Conservation (phyloP, 2,113 vertebrate species). For the Ceuthmochares aereus region DNA sequence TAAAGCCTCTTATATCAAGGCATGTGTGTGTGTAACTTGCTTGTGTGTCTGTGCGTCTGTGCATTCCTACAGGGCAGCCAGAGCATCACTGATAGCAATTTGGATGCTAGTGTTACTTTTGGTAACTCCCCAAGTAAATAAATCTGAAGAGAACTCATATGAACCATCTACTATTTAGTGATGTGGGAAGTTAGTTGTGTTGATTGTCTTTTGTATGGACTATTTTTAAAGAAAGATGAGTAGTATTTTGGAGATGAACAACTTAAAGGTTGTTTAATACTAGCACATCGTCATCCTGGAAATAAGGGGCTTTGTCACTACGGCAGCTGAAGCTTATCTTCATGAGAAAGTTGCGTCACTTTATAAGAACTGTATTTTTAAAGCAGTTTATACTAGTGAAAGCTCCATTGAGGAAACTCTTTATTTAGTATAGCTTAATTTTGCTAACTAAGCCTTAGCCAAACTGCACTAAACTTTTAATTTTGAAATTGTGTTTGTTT, state of each 20-base stretch:
- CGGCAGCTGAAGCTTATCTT: neutral
- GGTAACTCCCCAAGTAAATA: neutral
- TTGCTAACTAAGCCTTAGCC: neutral
- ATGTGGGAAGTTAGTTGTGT: neutral
- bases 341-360: neutral
- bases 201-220: neutral
- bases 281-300: neutral
- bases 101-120: neutral
- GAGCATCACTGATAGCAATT: neutral
- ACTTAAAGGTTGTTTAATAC: neutral
- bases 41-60: neutral
- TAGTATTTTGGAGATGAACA: neutral
- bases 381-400: neutral
- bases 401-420: neutral
- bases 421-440: neutral
- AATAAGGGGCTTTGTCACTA: neutral
- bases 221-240: neutral
- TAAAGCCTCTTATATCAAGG: neutral
- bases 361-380: neutral
- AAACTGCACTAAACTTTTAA: neutral
- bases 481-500: neutral
- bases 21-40: neutral
- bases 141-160: neutral
- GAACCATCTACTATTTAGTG: neutral
- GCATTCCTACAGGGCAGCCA: neutral